A percentile compares a stretch with the other conserved stretches of the same genome.
Evolutionary conservation across 2,888 invertebrate species (phyloP).

Genomic region (Micoletzkya japonica): DNA sequence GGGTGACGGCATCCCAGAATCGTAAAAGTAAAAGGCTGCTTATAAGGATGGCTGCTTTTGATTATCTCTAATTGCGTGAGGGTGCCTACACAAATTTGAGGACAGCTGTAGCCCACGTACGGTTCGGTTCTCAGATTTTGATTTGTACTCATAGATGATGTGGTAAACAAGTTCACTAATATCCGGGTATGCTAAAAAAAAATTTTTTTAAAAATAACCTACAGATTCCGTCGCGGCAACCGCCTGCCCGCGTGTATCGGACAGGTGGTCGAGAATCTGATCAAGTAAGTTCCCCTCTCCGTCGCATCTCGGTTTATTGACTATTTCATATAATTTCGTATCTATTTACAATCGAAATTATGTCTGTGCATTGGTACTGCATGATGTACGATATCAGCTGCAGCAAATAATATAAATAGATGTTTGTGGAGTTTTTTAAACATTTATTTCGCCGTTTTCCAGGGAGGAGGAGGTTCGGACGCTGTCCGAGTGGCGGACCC

Average conservation of each 20-base stretch:
- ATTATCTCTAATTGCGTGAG: no score
- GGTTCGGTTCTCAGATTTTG: no score
- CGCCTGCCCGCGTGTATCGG: constrained; percentile 50
- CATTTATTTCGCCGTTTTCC: constrained; percentile 22
- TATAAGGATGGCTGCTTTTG: no score
- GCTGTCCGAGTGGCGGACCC: constrained; percentile 39
- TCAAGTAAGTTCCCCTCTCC: constrained; percentile 35
- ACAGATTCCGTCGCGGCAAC: constrained; percentile 48
- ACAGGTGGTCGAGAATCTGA: constrained; percentile 48
- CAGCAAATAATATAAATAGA: background rate
- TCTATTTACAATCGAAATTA: background rate
- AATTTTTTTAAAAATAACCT: background rate
- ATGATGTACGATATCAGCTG: background rate
- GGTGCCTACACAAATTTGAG: no score
- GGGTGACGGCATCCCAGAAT: no score
- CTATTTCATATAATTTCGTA: background rate
- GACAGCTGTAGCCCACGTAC: no score
- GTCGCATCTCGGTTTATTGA: background rate
- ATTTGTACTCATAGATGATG: no score
- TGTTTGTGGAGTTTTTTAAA: background rate
- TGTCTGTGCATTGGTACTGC: no score
- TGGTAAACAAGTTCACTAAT: no score
- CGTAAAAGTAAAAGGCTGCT: no score
- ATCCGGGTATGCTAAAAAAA: no score
- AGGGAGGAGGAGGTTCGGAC: constrained; percentile 38